Evolutionary conservation across 2,888 invertebrate genomes (phyloP), one percentile per base, ranked within the genome.

Genomic region (Steinernema scapterisci): DNA sequence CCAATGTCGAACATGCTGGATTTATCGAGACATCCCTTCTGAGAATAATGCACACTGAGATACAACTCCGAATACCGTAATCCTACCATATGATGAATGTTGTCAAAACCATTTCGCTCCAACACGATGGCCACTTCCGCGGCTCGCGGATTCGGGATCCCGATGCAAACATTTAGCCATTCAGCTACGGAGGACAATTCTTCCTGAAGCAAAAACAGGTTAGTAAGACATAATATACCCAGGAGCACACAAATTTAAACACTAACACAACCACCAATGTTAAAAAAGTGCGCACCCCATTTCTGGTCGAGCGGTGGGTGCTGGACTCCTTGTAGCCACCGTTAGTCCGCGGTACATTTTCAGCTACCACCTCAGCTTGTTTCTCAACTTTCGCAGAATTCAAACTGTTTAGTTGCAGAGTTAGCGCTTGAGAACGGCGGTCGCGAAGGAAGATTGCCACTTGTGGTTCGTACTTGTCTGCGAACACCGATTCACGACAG

Each of bases 401-500:
- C 52, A 51, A 54, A 19, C 43, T 51, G 27, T 75, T 72, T 52
- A 73, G 76, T 25, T 79, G 82, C 11, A 83, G 75, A 7, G 82
- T 82, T 44, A 83, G 75, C 56, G 83, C 82, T 56, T 81, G 77
- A 13, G 80, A 80, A 21, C 78, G 77, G n/a, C 81, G 80, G 76
- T 83, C 82, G 48, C 81, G 77, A 11, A 84, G 74, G 54, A 78
- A 83, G 25, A 77, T 76, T 21, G 82, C 81, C n/a, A 84, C 81
- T 74, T 81, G 79, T 44, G 77, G 77, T 73, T 78, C 81, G 73
- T 77, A 82, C 56, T 80, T 76, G 23, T 76, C 78, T 0, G 76
- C 77, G 75, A 84, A 84, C 3, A 84, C 79, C 21, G 83, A 83
- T 76, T 84, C 84, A 51, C 84, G 80, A 74, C 83, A 83, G 31